Base-by-base conservation (phyloP, 2,797 vertebrate species). In the Hoplostethus mediterraneus region DNA sequence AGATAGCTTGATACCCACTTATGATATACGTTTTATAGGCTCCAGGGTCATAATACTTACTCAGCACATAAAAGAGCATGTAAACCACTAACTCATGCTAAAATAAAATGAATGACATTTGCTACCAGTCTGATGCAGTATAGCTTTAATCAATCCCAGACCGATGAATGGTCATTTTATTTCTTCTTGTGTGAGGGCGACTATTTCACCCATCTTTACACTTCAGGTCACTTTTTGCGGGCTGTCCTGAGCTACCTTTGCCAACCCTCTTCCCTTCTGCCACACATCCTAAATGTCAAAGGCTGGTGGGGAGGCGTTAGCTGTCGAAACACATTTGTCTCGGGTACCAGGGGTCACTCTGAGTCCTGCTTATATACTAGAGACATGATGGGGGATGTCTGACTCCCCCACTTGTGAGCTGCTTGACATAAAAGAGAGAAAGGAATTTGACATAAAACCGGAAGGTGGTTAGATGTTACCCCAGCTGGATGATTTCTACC, bases 251-350 rank as follows among this genome's bases (percentile, higher is more conserved):
- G 71, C 83, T 79, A 65, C 76, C 79, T 76, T 78, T 70, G 54
- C 68, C 75, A 77, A 60, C 62, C 55, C 5, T 44, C 75, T 74
- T 72, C 75, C 58, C 55, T 65, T 66, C 76, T 52, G 58, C 71
- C 55, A 62, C 45, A 56, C 75, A 77, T 75, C 80, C 79, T 73
- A 92, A 93, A 94, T 92, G 91, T 92, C 92, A 93, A 67, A 42
- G 75, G 77, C 85, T 80, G 86, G 78, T 87, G 85, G 87, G 85
- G 82, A 87, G 82, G 75, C 47, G 51, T 53, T 58, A 81, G 79
- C 83, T 92, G 90, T 93, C 88, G 1, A 81, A 87, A 87, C 82
- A 80, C 80, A 92, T 92, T 88, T 78, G 73, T 87, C 82, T 80
- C 38, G 1, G 55, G 79, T 86, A 76, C 57, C 85, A 77, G 72